Percentiles rank a stretch among this genome's conserved stretches.
Conservation (phyloP, 2,797 vertebrate species). For the Xenopus petersii region DNA sequence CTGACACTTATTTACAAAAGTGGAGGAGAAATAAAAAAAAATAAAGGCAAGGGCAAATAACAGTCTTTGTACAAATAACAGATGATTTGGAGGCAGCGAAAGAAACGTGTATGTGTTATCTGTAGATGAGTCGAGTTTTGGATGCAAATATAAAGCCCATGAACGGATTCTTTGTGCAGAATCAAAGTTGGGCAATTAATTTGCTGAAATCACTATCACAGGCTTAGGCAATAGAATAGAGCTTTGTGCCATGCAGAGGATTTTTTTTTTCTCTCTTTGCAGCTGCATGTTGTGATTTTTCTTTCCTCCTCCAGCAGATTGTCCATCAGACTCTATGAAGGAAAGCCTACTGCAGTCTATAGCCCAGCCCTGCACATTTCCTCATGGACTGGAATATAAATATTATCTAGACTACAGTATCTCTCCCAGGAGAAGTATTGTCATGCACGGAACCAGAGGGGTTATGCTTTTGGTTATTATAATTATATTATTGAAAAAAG, state of each 20-base stretch:
- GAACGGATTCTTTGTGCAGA: constrained; percentile 56
- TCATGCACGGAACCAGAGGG: too few species aligned
- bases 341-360: neutral
- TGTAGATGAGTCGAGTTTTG: constrained; percentile 55
- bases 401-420: neutral
- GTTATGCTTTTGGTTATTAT: too few species aligned
- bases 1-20: too few species aligned
- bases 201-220: constrained; percentile 32
- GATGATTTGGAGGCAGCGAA: constrained; percentile 55
- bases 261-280: neutral
- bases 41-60: constrained; percentile 46
- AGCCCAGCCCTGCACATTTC: neutral
- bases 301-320: neutral
- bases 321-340: constrained; percentile 2
- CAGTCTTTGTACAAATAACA: constrained; percentile 5
- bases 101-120: constrained; percentile 60
- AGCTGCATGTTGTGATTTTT: neutral
- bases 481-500: too few species aligned
- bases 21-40: constrained; percentile 4
- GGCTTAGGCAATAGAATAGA: neutral
- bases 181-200: constrained; percentile 60
- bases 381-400: neutral
- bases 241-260: constrained; percentile 2
- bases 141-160: constrained; percentile 60
- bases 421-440: neutral